Evolutionary conservation across 2,888 invertebrate species (phyloP).

Genomic region (Scaptomyza caliginosa): DNA sequence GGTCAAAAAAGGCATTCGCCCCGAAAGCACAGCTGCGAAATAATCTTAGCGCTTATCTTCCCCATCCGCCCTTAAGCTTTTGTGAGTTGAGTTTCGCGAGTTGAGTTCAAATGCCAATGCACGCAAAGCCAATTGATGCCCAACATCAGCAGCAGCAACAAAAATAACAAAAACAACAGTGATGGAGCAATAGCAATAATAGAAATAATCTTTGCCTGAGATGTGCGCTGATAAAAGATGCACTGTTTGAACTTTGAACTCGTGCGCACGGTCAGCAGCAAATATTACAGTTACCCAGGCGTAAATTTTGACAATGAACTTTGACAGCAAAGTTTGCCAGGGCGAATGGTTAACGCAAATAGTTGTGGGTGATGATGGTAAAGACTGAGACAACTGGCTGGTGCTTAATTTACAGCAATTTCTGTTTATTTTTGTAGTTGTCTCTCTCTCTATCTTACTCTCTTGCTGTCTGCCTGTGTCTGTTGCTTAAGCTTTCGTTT

Average conservation of each 20-base stretch:
- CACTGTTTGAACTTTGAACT: constrained; percentile 69
- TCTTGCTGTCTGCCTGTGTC: too few species aligned
- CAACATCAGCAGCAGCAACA: constrained; percentile 15
- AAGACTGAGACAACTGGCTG: neutral
- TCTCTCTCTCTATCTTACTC: neutral
- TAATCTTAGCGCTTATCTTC: constrained; percentile 45
- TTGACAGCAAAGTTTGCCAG: constrained; percentile 16
- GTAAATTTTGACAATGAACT: constrained; percentile 53
- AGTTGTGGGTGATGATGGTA: neutral
- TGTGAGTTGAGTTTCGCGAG: constrained; percentile 34
- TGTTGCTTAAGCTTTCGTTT: neutral
- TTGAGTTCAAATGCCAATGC: constrained; percentile 71
- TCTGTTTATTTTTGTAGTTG: constrained; percentile 7
- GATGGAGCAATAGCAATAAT: constrained; percentile 1
- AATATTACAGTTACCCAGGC: constrained; percentile 48
- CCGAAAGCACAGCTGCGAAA: constrained; percentile 31
- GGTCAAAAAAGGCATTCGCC: constrained; percentile 58
- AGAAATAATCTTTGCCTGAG: constrained; percentile 38
- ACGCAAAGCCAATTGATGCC: constrained; percentile 54
- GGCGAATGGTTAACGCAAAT: neutral
- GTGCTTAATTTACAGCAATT: constrained; percentile 13
- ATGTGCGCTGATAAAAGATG: constrained; percentile 65
- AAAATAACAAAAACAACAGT: constrained; percentile 9
- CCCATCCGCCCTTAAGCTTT: neutral
- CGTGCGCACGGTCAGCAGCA: constrained; percentile 34